Evolutionary conservation across 1,140 invertebrate genomes (phyloP), one percentile per base, ranked within the genome.

Genomic region (Manduca sexta): DNA sequence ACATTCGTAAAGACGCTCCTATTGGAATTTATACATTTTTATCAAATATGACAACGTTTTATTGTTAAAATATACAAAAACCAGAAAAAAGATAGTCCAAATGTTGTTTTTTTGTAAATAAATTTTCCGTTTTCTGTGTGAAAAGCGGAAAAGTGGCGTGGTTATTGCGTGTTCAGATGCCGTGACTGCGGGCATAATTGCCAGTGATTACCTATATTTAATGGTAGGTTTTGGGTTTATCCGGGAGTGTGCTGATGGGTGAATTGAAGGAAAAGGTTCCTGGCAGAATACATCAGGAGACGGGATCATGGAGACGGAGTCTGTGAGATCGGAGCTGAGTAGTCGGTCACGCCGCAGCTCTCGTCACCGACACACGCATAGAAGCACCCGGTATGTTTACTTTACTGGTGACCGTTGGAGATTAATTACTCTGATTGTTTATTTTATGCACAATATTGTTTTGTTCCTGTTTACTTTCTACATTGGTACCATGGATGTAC

Each of bases 301-400:
- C n/a, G 38, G 16, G 38, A 40, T 17, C 16, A 90, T 90, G 89
- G 89, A 90, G 79, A 90, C 89, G 53, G 89, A 90, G 72, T 90
- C 89, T 44, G 88, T 90, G 59, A 86, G 89, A 60, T 90, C 89
- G 26, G 89, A 90, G 64, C 81, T 89, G 53, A 90, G 89, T 74
- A 87, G 88, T 56, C 83, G 88, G 52, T 90, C 89, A 29, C 78
- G 88, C 69, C 73, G 89, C 26, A 90, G 89, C 50, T 88, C 89
- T 38, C 64, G 88, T 46, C 88, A 90, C 55, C 65, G 89, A 52
- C 87, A 90, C 69, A 89, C 88, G 4, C 88, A 90, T 68, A 72
- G 89, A 46, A 90, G 88, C 65, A 89, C 88, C 56, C 84, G 89
- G 89, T 90, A 64, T 62, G 64, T 66, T 64, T 68, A 58, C 52